phyloP scores from a whole-genome alignment of 2,888 invertebrate species.

The Aporophyla lueneburgensis region DNA sequence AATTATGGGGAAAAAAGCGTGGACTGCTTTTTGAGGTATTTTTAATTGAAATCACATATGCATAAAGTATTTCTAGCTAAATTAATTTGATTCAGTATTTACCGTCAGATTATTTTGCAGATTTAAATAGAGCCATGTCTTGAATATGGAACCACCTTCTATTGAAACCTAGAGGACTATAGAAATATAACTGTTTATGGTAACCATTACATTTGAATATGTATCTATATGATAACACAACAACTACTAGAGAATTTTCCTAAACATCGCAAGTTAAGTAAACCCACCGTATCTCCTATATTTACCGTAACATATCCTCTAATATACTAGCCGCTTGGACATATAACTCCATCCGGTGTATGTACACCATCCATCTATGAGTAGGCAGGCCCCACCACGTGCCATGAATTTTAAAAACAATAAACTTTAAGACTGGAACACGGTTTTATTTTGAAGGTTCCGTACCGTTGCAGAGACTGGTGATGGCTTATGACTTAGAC shows the following conservation, averaged over 20 bases:
- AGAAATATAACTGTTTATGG: too few relatives aligned
- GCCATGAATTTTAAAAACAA: slow-evolving; percentile 67
- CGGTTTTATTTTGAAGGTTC: slow-evolving; percentile 44
- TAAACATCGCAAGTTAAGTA: background rate
- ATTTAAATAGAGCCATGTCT: background rate
- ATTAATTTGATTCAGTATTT: too few relatives aligned
- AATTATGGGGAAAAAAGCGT: too few relatives aligned
- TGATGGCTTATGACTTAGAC: background rate
- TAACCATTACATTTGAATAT: too few relatives aligned
- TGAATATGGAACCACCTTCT: background rate
- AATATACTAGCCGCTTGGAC: slow-evolving; percentile 26
- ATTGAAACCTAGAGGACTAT: background rate
- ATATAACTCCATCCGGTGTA: slow-evolving; percentile 37
- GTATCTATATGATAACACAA: too few relatives aligned
- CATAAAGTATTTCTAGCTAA: too few relatives aligned
- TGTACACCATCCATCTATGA: slow-evolving; percentile 39
- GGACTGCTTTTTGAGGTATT: too few relatives aligned
- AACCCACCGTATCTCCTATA: background rate
- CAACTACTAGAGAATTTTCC: background rate
- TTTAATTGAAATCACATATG: too few relatives aligned
- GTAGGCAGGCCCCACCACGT: slow-evolving; percentile 34
- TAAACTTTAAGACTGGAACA: slow-evolving; percentile 35
- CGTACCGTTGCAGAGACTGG: slow-evolving; percentile 12
- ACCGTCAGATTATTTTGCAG: background rate
- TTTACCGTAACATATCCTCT: slow-evolving; percentile 26